Base-by-base conservation (phyloP, 2,888 invertebrate species). In the Rotaria magnacalcarata region DNA sequence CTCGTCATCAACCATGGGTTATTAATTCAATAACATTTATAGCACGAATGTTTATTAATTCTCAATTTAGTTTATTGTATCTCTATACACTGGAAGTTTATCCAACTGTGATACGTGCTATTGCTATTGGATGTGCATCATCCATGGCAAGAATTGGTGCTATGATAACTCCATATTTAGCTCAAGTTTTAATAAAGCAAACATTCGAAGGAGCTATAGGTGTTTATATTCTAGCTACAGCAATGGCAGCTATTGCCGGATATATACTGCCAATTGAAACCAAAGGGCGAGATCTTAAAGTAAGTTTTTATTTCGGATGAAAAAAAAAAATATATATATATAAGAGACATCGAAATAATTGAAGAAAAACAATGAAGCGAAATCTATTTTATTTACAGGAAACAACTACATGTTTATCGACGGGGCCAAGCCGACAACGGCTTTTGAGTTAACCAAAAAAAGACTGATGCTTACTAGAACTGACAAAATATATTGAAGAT, bases 1-100 rank as follows among this genome's bases (percentile, higher is more conserved):
- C 47, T 41, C 80, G 34, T 19, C 11, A 24, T 19, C 6, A 8
- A 47, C 47, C 24, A n/a, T 80, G 47, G 80, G 14, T n/a, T 24
- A 47, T 80, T 19, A 47, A 80, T 80, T 1, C 7, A 10, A 47
- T 80, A 10, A 80, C 80, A 80, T 80, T 80, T 47, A 2, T 47
- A 4, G 95, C 96, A 0, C 93, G 97, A 88, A 96, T 95, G 8
- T 94, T 96, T 87, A 96, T 96, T 89, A 96, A 96, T 41, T 96
- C 96, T 0, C 94, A 96, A 2, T 97, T 97, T 90, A 96, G 96
- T 93, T 96, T 96, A 0, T 96, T 96, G 0, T 97, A 96, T 90
- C 96, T 96, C 10, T 97, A 97, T 90, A 97, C 96, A 11, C 96
- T 96, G 14, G 96, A 96, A 93, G 93, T 96, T 7, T 96, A 96